A percentile compares a stretch with the other conserved stretches of the same genome.
phyloP scores from a whole-genome alignment of 2,797 vertebrate genomes.

The Clarias fuscus region DNA sequence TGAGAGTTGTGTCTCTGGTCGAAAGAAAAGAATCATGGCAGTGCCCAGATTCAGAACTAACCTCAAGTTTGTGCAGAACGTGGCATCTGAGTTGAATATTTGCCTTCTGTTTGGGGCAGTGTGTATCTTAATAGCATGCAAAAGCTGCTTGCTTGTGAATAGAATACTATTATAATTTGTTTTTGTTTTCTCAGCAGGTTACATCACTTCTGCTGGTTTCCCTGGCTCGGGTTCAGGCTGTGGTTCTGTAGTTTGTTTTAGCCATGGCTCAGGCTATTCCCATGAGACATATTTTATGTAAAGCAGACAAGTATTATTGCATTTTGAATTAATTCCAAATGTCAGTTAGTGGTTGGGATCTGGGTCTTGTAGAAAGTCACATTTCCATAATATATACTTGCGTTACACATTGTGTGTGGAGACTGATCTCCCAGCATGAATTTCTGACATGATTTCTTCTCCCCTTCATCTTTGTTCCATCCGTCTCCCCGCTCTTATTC shows the following conservation, averaged over 20 bases:
- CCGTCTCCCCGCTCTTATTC: conserved; percentile 49
- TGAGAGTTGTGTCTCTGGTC: background rate
- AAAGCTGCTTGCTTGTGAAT: conserved; percentile 2
- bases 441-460: conserved; percentile 50
- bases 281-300: conserved; percentile 58
- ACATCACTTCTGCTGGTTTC: background rate
- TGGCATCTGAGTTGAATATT: background rate
- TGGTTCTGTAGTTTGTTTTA: conserved; percentile 49
- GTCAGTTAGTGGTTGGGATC: conserved; percentile 62
- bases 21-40: background rate
- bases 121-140: background rate
- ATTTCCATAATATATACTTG: conserved; percentile 58
- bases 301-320: conserved; percentile 57
- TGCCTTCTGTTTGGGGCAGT: background rate
- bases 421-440: conserved; percentile 51
- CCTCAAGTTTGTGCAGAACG: background rate
- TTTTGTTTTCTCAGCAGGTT: conserved; percentile 17
- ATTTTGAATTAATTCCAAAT: conserved; percentile 60
- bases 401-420: conserved; percentile 56
- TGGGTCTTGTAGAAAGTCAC: conserved; percentile 60
- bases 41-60: background rate
- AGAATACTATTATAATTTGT: background rate
- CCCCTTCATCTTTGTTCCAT: conserved; percentile 46
- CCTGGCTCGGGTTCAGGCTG: conserved; percentile 36
- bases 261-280: conserved; percentile 45